Conservation (phyloP, 1,140 invertebrate genomes). For the Hycleus phaleratus region DNA sequence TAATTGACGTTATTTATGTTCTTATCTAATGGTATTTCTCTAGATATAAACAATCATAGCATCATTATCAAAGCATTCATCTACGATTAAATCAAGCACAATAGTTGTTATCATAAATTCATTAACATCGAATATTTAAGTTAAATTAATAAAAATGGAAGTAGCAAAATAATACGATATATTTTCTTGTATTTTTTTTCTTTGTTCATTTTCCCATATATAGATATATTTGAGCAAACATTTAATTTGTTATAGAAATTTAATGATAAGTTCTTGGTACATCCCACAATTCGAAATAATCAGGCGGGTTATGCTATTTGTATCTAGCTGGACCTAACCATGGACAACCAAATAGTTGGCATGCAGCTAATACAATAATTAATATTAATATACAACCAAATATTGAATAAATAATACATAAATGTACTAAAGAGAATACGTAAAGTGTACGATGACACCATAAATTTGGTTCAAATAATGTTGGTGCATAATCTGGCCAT, state of each 20-base stretch:
- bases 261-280: conserved; percentile 31
- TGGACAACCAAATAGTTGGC: conserved; percentile 59
- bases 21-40: no score
- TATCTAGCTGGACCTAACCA: conserved; percentile 53
- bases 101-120: no score
- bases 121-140: no score
- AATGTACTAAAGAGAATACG: conserved; percentile 66
- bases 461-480: conserved; percentile 59
- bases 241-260: background rate
- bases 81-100: no score
- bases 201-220: no score
- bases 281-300: conserved; percentile 45
- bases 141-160: no score
- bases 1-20: no score
- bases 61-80: no score
- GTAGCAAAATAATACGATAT: no score
- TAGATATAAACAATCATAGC: no score
- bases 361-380: conserved; percentile 51
- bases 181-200: no score
- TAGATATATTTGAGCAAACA: no score
- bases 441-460: conserved; percentile 75
- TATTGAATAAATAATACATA: conserved; percentile 58
- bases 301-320: conserved; percentile 47
- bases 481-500: conserved; percentile 61
- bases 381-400: conserved; percentile 51